These are phyloP conservation scores for Xylocampa areola DNA, from an alignment of 2,888 invertebrate species.

Conservation along the genomic window DNA sequence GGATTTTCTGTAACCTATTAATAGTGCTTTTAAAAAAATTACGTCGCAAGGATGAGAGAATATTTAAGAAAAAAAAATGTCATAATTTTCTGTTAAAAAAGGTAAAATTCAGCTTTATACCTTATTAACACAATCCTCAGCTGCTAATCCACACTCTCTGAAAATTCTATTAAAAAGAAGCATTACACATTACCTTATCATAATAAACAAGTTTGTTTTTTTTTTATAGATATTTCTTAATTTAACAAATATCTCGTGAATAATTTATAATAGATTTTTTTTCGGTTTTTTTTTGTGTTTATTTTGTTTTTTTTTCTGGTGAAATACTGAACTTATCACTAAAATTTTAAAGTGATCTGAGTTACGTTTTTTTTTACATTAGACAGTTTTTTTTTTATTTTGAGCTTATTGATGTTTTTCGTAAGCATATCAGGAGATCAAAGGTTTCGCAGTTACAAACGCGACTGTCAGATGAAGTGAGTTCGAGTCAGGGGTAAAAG, in stretches of 20 bases:
- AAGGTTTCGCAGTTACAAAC: no score
- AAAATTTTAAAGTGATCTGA: constrained; percentile 6
- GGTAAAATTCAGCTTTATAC: no score
- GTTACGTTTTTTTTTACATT: constrained; percentile 2
- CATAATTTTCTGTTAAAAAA: no score
- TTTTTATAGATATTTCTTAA: constrained; percentile 42
- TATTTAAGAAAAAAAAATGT: no score
- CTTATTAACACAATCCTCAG: no score
- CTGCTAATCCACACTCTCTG: background rate
- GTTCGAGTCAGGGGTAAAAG: no score
- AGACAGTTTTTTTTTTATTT: background rate
- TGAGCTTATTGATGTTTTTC: no score
- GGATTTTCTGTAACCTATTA: no score
- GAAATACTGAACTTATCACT: constrained; percentile 46
- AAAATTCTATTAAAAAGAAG: constrained; percentile 22
- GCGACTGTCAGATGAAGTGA: no score
- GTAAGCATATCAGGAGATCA: no score
- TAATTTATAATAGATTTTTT: constrained; percentile 29
- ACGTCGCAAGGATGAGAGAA: no score
- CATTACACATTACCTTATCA: constrained; percentile 19
- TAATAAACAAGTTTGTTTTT: constrained; percentile 23
- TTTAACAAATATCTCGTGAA: constrained; percentile 44
- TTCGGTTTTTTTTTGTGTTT: constrained; percentile 41
- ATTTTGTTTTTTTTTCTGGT: constrained; percentile 28
- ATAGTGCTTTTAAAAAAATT: no score